Percentiles rank a stretch among this genome's conserved stretches.
Conservation (phyloP, 2,797 vertebrate species). For the Steatocranus sp. region DNA sequence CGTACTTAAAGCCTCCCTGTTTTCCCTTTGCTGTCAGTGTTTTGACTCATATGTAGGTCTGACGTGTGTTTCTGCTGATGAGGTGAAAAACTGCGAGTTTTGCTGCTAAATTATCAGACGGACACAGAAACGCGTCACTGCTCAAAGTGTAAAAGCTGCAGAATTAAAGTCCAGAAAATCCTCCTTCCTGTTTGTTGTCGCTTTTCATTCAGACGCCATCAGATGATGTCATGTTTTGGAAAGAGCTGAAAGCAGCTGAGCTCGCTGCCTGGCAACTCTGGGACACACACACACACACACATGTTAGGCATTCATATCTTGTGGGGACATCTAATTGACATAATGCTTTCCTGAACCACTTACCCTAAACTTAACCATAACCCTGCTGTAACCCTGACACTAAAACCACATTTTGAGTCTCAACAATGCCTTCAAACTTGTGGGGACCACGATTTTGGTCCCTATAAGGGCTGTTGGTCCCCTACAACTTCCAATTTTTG, state of each 20-base stretch:
- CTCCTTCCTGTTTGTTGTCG: neutral
- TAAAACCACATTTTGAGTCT: neutral
- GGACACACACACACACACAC: constrained; percentile 4
- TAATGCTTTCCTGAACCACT: neutral
- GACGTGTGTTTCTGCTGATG: neutral
- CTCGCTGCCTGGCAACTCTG: constrained; percentile 59
- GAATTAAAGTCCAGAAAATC: neutral
- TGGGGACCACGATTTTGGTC: neutral
- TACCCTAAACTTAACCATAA: accelerated
- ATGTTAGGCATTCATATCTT: neutral
- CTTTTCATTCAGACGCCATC: neutral
- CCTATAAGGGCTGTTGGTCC: neutral
- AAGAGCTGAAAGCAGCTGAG: constrained; percentile 56
- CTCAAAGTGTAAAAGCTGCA: neutral
- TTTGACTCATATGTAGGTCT: accelerated
- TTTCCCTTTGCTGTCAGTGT: neutral
- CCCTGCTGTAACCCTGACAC: neutral
- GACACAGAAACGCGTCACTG: no score
- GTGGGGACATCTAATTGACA: neutral
- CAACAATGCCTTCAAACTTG: neutral
- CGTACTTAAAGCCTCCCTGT: accelerated
- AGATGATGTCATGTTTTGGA: constrained; percentile 70
- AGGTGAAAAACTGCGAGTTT: neutral
- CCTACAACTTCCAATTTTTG: neutral
- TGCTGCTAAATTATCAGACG: neutral